Evolutionary conservation across 2,113 vertebrate genomes (phyloP).

Genomic region (Oostethus manadensis): DNA sequence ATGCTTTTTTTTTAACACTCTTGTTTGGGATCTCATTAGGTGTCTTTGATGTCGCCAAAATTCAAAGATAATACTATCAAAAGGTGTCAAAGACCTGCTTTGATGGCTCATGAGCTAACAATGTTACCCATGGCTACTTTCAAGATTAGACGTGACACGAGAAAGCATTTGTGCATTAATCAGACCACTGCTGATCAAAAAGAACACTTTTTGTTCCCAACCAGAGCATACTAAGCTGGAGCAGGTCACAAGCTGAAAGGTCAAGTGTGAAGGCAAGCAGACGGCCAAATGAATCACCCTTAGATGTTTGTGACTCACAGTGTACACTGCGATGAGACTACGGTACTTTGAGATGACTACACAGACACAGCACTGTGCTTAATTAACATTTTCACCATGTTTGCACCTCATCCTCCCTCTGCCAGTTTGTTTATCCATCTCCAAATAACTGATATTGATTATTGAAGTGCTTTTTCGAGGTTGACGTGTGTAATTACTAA

Average conservation of each 20-base stretch:
- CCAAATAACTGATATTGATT: conserved; percentile 42
- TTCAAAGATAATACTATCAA: too few relatives aligned
- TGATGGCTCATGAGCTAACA: too few relatives aligned
- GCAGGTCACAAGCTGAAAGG: conserved; percentile 18
- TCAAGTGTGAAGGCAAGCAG: conserved; percentile 17
- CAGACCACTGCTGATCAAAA: conserved; percentile 36
- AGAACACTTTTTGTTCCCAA: not conserved
- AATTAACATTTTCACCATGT: conserved; percentile 7
- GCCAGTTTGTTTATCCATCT: conserved; percentile 44
- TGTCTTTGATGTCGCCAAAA: too few relatives aligned
- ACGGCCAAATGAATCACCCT: conserved; percentile 8
- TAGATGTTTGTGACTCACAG: not conserved
- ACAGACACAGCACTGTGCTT: conserved; percentile 16
- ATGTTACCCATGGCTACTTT: too few relatives aligned
- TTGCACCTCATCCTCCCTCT: not conserved
- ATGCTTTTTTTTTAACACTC: too few relatives aligned
- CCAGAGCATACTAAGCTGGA: too few relatives aligned
- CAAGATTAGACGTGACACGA: conserved; percentile 17
- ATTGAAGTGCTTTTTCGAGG: conserved; percentile 22
- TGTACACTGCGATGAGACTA: not conserved
- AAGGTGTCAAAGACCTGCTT: too few relatives aligned
- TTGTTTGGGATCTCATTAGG: too few relatives aligned
- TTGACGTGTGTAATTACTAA: conserved; percentile 46
- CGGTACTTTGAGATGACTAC: conserved; percentile 16
- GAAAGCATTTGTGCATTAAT: conserved; percentile 28